Conservation (phyloP, 2,113 vertebrate species). For the Odocoileus hemionus region DNA sequence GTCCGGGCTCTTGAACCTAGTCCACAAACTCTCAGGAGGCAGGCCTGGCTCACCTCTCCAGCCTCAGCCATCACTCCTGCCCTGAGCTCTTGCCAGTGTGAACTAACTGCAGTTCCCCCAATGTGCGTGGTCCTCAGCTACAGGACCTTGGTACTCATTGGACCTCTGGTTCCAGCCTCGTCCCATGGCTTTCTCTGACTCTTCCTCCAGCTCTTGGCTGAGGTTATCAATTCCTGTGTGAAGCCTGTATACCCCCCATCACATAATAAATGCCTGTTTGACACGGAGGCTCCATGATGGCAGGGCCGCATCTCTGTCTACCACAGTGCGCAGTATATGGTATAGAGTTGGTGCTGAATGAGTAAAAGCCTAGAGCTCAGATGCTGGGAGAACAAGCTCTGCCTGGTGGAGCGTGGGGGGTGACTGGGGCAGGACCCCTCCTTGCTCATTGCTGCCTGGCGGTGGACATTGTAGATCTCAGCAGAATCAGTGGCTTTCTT, state of each 20-base stretch:
- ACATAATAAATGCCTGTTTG: background rate
- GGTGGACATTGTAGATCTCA: background rate
- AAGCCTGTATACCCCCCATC: too few relatives aligned
- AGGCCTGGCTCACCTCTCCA: background rate
- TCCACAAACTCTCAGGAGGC: background rate
- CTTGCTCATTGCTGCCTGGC: background rate
- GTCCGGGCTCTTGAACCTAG: background rate
- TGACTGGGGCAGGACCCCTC: background rate
- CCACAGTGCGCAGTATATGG: background rate
- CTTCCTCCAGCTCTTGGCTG: background rate
- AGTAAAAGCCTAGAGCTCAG: background rate
- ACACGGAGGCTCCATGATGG: background rate
- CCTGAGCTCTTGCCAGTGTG: background rate
- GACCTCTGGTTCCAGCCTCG: background rate
- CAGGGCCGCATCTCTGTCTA: background rate
- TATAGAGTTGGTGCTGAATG: background rate
- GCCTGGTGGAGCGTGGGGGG: background rate
- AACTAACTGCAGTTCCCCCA: background rate
- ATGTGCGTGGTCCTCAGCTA: background rate
- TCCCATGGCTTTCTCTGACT: rapidly evolving
- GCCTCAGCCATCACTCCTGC: background rate
- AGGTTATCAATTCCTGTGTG: background rate
- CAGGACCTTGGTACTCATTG: background rate
- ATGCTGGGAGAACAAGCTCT: background rate
- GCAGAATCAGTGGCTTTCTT: background rate